phyloP scores from a whole-genome alignment of 2,113 vertebrate genomes.

The Arenaria interpres region DNA sequence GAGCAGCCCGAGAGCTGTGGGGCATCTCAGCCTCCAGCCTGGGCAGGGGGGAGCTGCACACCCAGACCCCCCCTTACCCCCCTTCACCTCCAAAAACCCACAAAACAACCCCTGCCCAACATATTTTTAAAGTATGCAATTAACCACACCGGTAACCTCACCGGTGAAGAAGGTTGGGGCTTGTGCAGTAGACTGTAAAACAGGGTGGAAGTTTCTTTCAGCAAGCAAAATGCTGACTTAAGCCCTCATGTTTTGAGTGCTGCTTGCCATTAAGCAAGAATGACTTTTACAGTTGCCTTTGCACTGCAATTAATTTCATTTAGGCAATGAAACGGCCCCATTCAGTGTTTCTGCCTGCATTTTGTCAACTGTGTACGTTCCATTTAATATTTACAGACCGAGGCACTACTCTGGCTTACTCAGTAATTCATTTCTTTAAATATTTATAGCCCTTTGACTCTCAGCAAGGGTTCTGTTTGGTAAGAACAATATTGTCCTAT shows the following conservation, averaged over 20 bases:
- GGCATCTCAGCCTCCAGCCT: background rate
- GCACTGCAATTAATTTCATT: background rate
- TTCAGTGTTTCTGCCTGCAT: slow-evolving; percentile 14
- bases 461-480: slow-evolving; percentile 23
- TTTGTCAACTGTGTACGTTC: slow-evolving; percentile 18
- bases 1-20: background rate
- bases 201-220: background rate
- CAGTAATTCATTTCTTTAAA: slow-evolving; percentile 60
- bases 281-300: background rate
- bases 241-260: background rate
- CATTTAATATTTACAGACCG: slow-evolving; percentile 34
- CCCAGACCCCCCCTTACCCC: background rate
- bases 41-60: background rate
- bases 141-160: background rate
- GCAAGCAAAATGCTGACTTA: background rate
- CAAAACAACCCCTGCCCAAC: background rate
- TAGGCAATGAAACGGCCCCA: background rate
- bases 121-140: background rate
- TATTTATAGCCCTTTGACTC: slow-evolving; percentile 65
- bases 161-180: background rate
- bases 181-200: background rate
- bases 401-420: background rate
- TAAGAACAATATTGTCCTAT: slow-evolving; percentile 31
- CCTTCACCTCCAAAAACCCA: background rate
- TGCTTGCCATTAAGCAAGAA: slow-evolving; percentile 8